Conservation (phyloP, 2,113 vertebrate genomes). For the Meleagris gallopavo region DNA sequence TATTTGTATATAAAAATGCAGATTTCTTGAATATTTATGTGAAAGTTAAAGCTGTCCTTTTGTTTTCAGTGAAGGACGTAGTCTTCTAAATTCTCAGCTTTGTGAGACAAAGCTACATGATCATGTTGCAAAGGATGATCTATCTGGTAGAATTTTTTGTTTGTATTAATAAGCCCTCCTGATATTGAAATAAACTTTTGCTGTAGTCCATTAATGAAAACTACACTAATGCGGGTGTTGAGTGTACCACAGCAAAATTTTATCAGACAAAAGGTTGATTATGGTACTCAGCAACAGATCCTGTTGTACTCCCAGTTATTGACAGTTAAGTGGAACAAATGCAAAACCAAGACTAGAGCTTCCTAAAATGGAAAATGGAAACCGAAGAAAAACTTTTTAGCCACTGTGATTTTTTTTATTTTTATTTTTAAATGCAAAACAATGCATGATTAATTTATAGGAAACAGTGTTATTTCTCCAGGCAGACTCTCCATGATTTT, state of each 20-base stretch:
- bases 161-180: conserved; percentile 49
- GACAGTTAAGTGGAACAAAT: neutral
- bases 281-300: conserved; percentile 7
- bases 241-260: conserved; percentile 44
- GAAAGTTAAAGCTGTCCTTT: neutral
- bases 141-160: conserved; percentile 41
- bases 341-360: neutral
- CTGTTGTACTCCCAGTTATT: conserved; percentile 12
- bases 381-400: neutral
- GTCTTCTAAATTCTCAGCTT: neutral
- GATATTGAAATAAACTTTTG: conserved; percentile 60
- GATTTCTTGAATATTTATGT: neutral
- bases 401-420: neutral
- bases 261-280: conserved; percentile 33
- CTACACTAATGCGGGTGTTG: conserved; percentile 46
- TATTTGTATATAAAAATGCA: neutral
- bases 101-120: neutral
- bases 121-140: conserved; percentile 43
- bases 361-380: conserved; percentile 11
- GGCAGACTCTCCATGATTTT: neutral
- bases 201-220: conserved; percentile 45
- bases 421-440: conserved; percentile 20
- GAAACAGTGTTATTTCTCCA: conserved; percentile 6
- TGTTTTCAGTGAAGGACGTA: neutral
- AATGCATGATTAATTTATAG: neutral